Evolutionary conservation across 2,113 vertebrate genomes (phyloP).

Genomic region (Podiceps cristatus): DNA sequence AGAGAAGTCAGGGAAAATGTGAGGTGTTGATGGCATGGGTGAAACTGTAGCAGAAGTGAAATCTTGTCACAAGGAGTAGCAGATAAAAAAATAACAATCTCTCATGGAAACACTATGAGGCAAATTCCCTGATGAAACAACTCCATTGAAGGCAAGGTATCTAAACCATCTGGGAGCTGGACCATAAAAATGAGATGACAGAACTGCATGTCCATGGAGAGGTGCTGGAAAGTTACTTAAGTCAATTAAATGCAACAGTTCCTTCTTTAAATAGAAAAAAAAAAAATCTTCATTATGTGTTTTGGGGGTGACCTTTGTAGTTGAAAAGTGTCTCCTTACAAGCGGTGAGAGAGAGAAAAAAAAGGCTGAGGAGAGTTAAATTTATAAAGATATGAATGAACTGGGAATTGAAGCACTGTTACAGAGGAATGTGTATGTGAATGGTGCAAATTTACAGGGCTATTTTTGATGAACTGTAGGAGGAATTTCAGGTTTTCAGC

Average conservation of each 20-base stretch:
- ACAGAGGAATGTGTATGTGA: constrained; percentile 49
- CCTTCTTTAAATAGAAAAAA: neutral
- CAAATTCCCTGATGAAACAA: neutral
- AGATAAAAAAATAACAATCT: constrained; percentile 23
- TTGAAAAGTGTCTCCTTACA: neutral
- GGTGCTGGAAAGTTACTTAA: constrained; percentile 32
- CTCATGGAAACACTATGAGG: neutral
- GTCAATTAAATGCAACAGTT: neutral
- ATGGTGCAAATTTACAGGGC: constrained; percentile 70
- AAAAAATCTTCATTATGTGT: neutral
- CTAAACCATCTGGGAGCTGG: neutral
- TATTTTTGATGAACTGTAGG: constrained; percentile 68
- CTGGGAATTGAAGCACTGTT: constrained; percentile 21
- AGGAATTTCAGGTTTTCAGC: constrained; percentile 70
- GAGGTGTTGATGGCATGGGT: neutral
- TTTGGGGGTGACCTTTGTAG: neutral
- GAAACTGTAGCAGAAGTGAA: neutral
- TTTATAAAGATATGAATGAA: constrained; percentile 12
- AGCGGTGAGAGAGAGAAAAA: neutral
- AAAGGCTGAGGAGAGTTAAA: constrained; percentile 9
- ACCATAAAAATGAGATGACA: constrained; percentile 4
- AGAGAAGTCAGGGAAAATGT: constrained; percentile 6
- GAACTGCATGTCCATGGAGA: neutral
- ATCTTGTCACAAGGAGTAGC: neutral
- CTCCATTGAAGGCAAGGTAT: neutral